These are phyloP conservation scores for Heteromyza rotundicornis DNA, from an alignment of 2,888 invertebrate species.

Conservation along the genomic window DNA sequence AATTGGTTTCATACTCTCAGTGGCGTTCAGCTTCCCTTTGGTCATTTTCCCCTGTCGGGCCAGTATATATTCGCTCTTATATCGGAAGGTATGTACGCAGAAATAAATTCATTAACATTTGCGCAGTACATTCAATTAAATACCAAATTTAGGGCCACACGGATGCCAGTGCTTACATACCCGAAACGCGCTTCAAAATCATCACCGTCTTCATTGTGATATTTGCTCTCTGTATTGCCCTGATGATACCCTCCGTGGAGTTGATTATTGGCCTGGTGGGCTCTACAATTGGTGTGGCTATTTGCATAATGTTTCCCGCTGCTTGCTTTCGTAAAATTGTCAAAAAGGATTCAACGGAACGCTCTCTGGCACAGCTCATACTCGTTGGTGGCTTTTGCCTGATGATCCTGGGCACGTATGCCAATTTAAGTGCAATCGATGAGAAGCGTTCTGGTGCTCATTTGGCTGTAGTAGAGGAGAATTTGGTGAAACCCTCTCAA, in stretches of 20 bases:
- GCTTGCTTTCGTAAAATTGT: constrained; percentile 86
- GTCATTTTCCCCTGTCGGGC: constrained; percentile 96
- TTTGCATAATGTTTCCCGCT: constrained; percentile 93
- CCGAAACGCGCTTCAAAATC: constrained; percentile 80
- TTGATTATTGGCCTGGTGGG: constrained; percentile 93
- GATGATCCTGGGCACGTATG: constrained; percentile 89
- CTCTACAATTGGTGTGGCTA: constrained; percentile 91
- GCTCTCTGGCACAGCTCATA: constrained; percentile 79
- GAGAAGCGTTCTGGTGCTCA: constrained; percentile 63
- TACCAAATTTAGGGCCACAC: constrained; percentile 67
- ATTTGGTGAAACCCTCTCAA: constrained; percentile 33
- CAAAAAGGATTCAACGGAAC: constrained; percentile 83
- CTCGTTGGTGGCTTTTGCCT: constrained; percentile 83
- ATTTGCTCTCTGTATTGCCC: constrained; percentile 77
- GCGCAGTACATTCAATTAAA: not conserved
- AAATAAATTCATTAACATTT: not conserved
- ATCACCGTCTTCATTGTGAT: constrained; percentile 82
- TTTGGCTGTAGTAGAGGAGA: constrained; percentile 33
- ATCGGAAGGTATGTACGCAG: constrained; percentile 75
- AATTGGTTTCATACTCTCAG: constrained; percentile 91
- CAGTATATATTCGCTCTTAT: constrained; percentile 89
- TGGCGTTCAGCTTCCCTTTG: constrained; percentile 95
- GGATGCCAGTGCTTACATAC: constrained; percentile 78
- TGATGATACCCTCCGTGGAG: constrained; percentile 92
- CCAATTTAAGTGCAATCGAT: constrained; percentile 80